Base-by-base conservation (phyloP, 2,113 vertebrate genomes). In the Periophthalmodon schlosseri region DNA sequence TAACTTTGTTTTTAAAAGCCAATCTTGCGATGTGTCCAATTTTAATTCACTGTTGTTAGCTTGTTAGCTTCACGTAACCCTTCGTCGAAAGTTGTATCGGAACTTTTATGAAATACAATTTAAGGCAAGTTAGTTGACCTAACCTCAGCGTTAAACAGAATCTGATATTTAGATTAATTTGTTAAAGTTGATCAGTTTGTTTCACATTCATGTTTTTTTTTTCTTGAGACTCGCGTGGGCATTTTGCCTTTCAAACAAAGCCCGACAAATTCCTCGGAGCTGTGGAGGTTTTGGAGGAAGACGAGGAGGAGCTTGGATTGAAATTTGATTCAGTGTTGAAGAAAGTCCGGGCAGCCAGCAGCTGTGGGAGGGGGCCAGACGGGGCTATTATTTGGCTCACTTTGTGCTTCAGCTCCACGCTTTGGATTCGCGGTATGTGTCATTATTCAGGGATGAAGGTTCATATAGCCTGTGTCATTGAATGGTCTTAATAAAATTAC, bases 221-320 rank as follows among this genome's bases (percentile, higher is more conserved):
- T 34, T 44, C 15, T 12, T 20, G 20, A 65, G 18, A 10, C 18
- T 12, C 34, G 8, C 24, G 24, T 18, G 33, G 33, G 24, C 23
- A 34, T 65, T 65, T 39, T 18, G 18, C 72, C 68, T 90, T 87
- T 88, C 80, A 82, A 91, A 91, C 89, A 92, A 90, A 92, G 88
- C 83, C 82, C 89, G 86, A 92, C 86, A 93, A 87, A 92, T 91
- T 91, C 91, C 84, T 87, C 76, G 69, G 69, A 77, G 86, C 79
- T 88, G 89, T 65, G 71, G 87, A 69, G 84, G 77, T 86, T 71
- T 66, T 83, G 88, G 83, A 91, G 90, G 90, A 93, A 88, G 93
- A 89, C 87, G 85, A 94, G 93, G 94, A 91, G 94, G 94, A 93
- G 94, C 90, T 85, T 21, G 87, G 75, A 24, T 73, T 93, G 94